Evolutionary conservation across 2,113 vertebrate genomes (phyloP).

Genomic region (Zosterops pallidus): DNA sequence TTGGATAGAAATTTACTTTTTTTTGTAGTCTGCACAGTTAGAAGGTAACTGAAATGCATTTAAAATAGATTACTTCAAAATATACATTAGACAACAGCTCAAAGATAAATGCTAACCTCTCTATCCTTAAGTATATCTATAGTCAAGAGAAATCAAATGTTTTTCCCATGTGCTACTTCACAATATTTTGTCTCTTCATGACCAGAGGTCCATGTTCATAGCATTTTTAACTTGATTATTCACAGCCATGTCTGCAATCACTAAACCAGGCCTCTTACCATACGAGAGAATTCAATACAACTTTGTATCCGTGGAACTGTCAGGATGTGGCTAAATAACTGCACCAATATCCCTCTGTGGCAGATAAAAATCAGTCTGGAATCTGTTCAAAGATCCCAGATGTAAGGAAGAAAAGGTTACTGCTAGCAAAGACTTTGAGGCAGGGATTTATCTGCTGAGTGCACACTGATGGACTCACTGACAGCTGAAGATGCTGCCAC

Average conservation of each 20-base stretch:
- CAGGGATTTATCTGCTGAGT: not conserved
- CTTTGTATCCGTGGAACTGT: not conserved
- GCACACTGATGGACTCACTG: accelerated
- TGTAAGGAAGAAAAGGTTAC: not conserved
- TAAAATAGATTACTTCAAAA: not conserved
- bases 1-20: not conserved
- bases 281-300: not conserved
- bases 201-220: not conserved
- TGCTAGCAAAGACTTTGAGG: not conserved
- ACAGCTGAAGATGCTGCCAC: not conserved
- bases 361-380: not conserved
- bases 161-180: not conserved
- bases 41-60: not conserved
- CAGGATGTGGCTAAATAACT: not conserved
- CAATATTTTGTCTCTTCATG: not conserved
- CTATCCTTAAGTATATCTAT: not conserved
- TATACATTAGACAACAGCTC: not conserved
- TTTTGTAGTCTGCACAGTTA: not conserved
- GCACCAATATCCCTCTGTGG: not conserved
- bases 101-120: not conserved
- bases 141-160: not conserved
- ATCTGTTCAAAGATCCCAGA: not conserved
- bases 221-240: not conserved
- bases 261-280: not conserved
- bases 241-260: not conserved